Evolutionary conservation across 2,113 vertebrate genomes (phyloP), one percentile per base, ranked within the genome.

Genomic region (Fregata magnificens): DNA sequence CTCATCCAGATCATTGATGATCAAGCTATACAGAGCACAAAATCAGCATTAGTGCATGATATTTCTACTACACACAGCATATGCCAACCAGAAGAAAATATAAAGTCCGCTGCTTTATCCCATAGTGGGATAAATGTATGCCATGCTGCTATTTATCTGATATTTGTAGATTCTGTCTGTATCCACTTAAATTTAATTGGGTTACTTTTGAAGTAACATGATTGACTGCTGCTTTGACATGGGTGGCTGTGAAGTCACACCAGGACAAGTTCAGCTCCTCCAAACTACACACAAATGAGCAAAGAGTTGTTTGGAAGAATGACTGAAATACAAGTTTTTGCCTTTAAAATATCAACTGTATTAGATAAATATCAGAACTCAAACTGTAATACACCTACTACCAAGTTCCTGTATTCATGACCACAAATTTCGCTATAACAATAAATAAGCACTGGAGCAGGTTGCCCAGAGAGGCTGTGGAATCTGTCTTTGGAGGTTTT

Each of bases 131-230:
- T 56, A 74, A 86, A 61, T 4, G 19, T 88, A 56, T 93, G 21
- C 29, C 53, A 63, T 25, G 13, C 10, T 84, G 42, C 10, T 42
- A 28, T 96, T 98, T 88, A 99, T 99, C 99, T 67, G 98, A 55
- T 36, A 98, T 98, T 34, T 98, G 98, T 25, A 99, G 98, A 92
- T 98, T 99, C 79, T 99, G 98, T 83, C 99, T 98, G 97, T 99
- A 99, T n/a, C 99, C 99, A 16, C 99, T 99, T 88, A 99, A 97
- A 97, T 99, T 99, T 73, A 99, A 97, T 34, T 99, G 98, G 4
- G 96, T 98, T 67, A 99, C n/a, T 8, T 92, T 95, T 32, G 98
- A 56, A 20, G 98, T 97, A 49, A 99, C 3, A 6, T 98, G 95
- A 5, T 10, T 92, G 5, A 99, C 98, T 3, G 99, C 97, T 11